These are phyloP conservation scores for Baryphthengus martii DNA, from an alignment of 2,113 vertebrate species.

Conservation along the genomic window DNA sequence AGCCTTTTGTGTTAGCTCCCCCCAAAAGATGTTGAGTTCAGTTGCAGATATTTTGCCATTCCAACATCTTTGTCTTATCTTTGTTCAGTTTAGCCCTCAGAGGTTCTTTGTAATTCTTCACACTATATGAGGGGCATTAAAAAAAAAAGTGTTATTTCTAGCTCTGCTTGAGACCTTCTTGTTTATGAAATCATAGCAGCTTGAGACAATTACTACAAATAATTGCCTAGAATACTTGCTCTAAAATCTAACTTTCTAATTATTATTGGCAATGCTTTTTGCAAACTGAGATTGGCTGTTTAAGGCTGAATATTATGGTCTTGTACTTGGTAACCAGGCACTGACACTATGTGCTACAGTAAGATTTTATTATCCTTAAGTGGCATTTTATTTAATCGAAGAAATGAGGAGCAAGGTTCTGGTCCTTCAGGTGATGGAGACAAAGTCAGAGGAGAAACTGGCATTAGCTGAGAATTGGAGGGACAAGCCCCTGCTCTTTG, in stretches of 20 bases:
- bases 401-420: not conserved
- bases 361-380: not conserved
- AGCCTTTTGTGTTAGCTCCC: not conserved
- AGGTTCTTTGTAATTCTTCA: not conserved
- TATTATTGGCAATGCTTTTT: not conserved
- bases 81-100: not conserved
- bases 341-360: not conserved
- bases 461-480: not conserved
- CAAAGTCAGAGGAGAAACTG: not conserved
- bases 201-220: constrained; percentile 25
- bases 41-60: not conserved
- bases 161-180: not conserved
- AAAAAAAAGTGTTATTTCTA: not conserved
- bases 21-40: not conserved
- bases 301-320: not conserved
- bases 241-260: not conserved
- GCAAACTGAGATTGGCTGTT: not conserved
- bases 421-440: not conserved
- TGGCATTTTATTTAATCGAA: not conserved
- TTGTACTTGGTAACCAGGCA: not conserved
- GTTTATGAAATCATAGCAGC: constrained; percentile 25
- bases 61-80: not conserved
- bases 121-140: not conserved
- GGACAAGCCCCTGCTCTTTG: not conserved
- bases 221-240: constrained; percentile 3